Evolutionary conservation across 2,888 invertebrate species (phyloP), one percentile per base, ranked within the genome.

Genomic region (Zygothrica quintamaculata): DNA sequence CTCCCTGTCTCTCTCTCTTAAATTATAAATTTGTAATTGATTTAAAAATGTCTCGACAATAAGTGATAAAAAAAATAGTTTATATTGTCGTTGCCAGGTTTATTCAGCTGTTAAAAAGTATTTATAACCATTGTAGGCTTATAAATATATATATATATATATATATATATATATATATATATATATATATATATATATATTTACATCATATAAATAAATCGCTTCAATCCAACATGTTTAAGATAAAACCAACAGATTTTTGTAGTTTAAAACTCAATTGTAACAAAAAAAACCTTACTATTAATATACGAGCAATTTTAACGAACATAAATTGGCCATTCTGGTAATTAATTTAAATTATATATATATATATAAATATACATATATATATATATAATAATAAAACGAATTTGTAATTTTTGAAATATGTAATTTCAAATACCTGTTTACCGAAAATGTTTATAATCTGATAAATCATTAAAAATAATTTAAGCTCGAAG

Each of bases 81-180:
- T 68, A 53, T 34, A 55, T 66, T 51, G 52, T 43, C 73, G 25
- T 55, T 43, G 50, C 60, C 53, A 59, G 48, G 53, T 15, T 37
- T 37, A 16, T 69, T 67, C 47, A 67, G 47, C 67, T 37, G 59
- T 67, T 59, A 47, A 47, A 69, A 51, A 52, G 67, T 55, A 55
- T 65, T 48, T 65, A 65, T 65, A 67, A 55, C 61, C 44, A 50
- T 44, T 72, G 39, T 58, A 44, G 39, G 58, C 65, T 25, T 56
- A 31, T 31, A 55, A 50, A 36, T 53, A 44, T 55, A 68, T 40
- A 44, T 47, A 9, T 65, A 56, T 56, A 60, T 56, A 40, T 50
- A 50, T 33, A 42, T 2, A 7, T 2, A 7, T 9, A 29, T 9
- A 29, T n/a, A 29, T n/a, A 29, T 2, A 29, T 9, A 29, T 37